phyloP scores from a whole-genome alignment of 2,888 invertebrate species.

The Diaprepes abbreviatus region DNA sequence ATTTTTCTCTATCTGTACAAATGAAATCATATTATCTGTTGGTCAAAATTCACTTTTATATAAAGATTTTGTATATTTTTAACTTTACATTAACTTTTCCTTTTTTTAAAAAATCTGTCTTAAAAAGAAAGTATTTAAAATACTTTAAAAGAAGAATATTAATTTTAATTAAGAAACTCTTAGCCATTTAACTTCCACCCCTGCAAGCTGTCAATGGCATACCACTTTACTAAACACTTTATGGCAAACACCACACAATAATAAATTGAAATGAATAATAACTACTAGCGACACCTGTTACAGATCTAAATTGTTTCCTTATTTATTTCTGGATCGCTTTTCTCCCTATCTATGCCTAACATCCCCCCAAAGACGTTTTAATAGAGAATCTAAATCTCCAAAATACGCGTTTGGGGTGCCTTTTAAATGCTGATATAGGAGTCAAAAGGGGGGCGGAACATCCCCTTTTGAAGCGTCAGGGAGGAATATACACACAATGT shows the following conservation, averaged over 20 bases:
- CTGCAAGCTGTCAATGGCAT: background rate
- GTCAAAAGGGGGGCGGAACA: conserved; percentile 10
- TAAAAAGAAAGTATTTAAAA: no score
- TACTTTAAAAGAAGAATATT: no score
- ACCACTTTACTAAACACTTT: background rate
- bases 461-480: background rate
- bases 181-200: no score
- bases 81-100: no score
- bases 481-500: background rate
- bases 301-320: background rate
- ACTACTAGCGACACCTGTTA: conserved; percentile 6
- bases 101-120: no score
- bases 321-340: conserved; percentile 1
- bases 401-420: conserved; percentile 17
- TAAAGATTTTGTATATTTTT: no score
- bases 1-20: no score
- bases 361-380: conserved; percentile 19
- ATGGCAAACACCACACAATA: background rate
- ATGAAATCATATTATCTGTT: no score
- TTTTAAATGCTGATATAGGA: conserved; percentile 13
- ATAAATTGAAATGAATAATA: conserved; percentile 1
- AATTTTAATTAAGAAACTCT: no score
- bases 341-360: conserved; percentile 15
- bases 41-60: no score
- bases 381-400: conserved; percentile 19